Conservation (phyloP, 1,140 invertebrate species). For the Drosophila setifemur region DNA sequence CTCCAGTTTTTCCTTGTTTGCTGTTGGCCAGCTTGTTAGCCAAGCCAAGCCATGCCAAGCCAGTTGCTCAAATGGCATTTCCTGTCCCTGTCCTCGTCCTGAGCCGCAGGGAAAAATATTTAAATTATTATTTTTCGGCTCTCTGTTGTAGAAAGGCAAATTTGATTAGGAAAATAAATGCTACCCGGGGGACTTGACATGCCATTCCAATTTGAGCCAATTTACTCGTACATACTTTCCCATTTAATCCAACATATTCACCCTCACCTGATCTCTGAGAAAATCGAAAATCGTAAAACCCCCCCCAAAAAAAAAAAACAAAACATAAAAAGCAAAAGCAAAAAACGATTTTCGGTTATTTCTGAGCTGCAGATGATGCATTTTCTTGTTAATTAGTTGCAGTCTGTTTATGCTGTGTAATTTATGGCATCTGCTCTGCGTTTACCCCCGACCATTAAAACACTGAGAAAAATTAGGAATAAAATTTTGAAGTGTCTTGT, state of each 20-base stretch:
- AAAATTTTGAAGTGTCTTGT: neutral
- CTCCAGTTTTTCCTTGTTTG: slow-evolving; percentile 51
- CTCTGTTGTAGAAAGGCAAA: slow-evolving; percentile 58
- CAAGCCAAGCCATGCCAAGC: too few species aligned
- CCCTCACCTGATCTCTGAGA: slow-evolving; percentile 16
- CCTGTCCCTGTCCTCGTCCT: slow-evolving; percentile 37
- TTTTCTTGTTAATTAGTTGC: slow-evolving; percentile 78
- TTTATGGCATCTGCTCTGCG: slow-evolving; percentile 52
- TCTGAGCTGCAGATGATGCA: slow-evolving; percentile 42
- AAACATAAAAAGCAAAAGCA: slow-evolving; percentile 1
- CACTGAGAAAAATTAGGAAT: neutral
- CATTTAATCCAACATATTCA: neutral
- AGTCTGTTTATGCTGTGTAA: slow-evolving; percentile 71
- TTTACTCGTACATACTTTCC: slow-evolving; percentile 12
- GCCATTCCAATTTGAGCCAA: slow-evolving; percentile 42
- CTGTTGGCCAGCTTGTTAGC: slow-evolving; percentile 71
- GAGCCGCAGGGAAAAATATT: slow-evolving; percentile 55
- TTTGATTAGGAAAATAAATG: slow-evolving; percentile 71
- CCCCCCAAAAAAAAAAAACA: neutral
- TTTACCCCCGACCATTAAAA: neutral
- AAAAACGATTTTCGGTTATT: slow-evolving; percentile 10
- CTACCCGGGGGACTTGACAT: slow-evolving; percentile 37
- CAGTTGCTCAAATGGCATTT: slow-evolving; percentile 69
- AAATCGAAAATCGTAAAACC: slow-evolving; percentile 14
- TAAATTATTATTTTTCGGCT: slow-evolving; percentile 71